Conservation (phyloP, 1,140 invertebrate species). For the Drosophila teissieri region DNA sequence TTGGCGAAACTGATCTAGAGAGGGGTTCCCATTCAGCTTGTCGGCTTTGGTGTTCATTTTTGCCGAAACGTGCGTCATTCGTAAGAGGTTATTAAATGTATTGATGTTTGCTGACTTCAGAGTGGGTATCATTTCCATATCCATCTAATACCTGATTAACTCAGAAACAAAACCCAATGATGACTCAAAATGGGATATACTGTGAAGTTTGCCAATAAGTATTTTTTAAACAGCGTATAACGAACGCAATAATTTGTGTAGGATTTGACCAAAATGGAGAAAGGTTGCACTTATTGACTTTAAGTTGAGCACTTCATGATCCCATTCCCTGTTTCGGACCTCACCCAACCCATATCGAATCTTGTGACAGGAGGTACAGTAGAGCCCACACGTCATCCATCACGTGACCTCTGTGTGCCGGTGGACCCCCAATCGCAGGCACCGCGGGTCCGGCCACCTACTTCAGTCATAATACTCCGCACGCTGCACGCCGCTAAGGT, state of each 20-base stretch:
- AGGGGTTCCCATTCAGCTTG: slow-evolving; percentile 24
- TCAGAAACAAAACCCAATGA: background rate
- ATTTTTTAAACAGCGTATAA: no score
- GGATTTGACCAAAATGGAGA: no score
- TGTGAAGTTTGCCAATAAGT: no score
- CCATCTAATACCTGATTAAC: background rate
- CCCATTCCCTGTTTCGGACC: background rate
- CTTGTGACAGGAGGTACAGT: slow-evolving; percentile 45
- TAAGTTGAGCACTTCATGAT: background rate
- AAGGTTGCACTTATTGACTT: background rate
- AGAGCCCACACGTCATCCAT: slow-evolving; percentile 47
- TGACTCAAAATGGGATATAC: background rate
- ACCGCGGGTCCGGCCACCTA: slow-evolving; percentile 66
- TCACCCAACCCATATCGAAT: background rate
- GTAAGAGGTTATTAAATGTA: background rate
- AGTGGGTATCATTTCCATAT: background rate
- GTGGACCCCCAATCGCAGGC: slow-evolving; percentile 17
- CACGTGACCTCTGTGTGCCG: slow-evolving; percentile 66
- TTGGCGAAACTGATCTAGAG: slow-evolving; percentile 1
- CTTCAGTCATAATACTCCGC: slow-evolving; percentile 76
- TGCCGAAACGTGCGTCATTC: slow-evolving; percentile 3
- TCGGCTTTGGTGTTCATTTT: slow-evolving; percentile 1
- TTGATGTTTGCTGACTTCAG: slow-evolving; percentile 3
- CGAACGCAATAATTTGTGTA: no score
- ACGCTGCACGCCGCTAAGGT: slow-evolving; percentile 63